Conservation (phyloP, 2,797 vertebrate species). For the Apogon talboti region DNA sequence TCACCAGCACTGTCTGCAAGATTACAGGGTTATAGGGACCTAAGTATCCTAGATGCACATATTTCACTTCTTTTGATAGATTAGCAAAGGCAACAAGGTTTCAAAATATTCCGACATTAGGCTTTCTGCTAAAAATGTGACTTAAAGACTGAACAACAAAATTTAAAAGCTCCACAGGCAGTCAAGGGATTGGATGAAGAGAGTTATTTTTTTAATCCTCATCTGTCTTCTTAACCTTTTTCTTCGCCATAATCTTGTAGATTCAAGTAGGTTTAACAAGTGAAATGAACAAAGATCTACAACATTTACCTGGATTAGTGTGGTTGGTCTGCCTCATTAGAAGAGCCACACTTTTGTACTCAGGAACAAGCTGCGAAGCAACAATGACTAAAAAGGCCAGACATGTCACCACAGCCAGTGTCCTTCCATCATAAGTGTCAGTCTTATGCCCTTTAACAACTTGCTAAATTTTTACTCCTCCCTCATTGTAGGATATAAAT, state of each 20-base stretch:
- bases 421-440: conserved; percentile 10
- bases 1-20: no score
- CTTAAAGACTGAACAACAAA: no score
- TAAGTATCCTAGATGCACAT: no score
- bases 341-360: conserved; percentile 15
- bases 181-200: no score
- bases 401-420: background rate
- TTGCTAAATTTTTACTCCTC: conserved; percentile 6
- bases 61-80: no score
- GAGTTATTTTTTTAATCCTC: no score
- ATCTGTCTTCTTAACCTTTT: conserved; percentile 10
- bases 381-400: conserved; percentile 37
- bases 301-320: conserved; percentile 27
- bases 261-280: conserved; percentile 19
- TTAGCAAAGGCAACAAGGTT: no score
- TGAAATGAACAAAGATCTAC: conserved; percentile 25
- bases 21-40: no score
- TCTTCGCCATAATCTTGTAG: conserved; percentile 1
- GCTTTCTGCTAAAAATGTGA: no score
- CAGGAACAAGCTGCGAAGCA: conserved; percentile 23
- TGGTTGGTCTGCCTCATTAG: background rate
- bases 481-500: conserved; percentile 14
- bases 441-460: conserved; percentile 15
- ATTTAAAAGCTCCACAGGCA: no score
- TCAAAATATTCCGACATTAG: no score